A percentile compares a stretch with the other conserved stretches of the same genome.
Conservation (phyloP, 2,888 invertebrate species). For the Drosophila robusta region DNA sequence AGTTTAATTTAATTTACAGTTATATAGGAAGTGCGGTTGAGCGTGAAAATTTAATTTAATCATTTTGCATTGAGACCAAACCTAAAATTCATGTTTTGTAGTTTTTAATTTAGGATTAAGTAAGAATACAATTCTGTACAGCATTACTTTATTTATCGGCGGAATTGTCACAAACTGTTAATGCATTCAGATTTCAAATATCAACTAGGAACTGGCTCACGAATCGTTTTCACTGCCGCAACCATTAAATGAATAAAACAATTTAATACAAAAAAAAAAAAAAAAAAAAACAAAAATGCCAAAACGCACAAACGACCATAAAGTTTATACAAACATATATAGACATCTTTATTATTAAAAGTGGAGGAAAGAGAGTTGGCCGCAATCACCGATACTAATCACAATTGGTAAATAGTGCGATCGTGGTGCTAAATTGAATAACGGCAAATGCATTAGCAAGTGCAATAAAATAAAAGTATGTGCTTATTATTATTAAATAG, state of each 20-base stretch:
- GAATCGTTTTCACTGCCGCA: constrained; percentile 34
- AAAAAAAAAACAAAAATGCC: no score
- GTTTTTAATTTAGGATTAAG: constrained; percentile 8
- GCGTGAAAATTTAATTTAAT: constrained; percentile 37
- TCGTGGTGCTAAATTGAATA: constrained; percentile 75
- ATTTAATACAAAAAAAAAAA: constrained; percentile 9
- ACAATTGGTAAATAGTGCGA: constrained; percentile 57
- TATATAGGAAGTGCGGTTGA: constrained; percentile 31
- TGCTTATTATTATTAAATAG: constrained; percentile 58
- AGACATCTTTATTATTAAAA: background rate
- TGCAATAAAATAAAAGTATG: constrained; percentile 67
- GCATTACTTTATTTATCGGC: constrained; percentile 2
- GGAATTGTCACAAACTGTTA: constrained; percentile 25
- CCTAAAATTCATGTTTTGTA: constrained; percentile 12
- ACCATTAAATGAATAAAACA: constrained; percentile 39
- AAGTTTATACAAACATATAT: constrained; percentile 2
- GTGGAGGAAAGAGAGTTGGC: constrained; percentile 11
- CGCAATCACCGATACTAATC: constrained; percentile 29
- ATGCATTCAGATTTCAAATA: constrained; percentile 16
- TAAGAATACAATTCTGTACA: constrained; percentile 42
- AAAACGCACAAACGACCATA: constrained; percentile 8
- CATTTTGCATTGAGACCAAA: constrained; percentile 14
- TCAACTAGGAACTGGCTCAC: constrained; percentile 39
- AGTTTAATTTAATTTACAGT: constrained; percentile 27
- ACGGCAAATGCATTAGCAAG: constrained; percentile 73